A percentile compares a stretch with the other conserved stretches of the same genome.
These are phyloP conservation scores for Pristionchus fissidentatus DNA, from an alignment of 2,888 invertebrate species.

Conservation along the genomic window DNA sequence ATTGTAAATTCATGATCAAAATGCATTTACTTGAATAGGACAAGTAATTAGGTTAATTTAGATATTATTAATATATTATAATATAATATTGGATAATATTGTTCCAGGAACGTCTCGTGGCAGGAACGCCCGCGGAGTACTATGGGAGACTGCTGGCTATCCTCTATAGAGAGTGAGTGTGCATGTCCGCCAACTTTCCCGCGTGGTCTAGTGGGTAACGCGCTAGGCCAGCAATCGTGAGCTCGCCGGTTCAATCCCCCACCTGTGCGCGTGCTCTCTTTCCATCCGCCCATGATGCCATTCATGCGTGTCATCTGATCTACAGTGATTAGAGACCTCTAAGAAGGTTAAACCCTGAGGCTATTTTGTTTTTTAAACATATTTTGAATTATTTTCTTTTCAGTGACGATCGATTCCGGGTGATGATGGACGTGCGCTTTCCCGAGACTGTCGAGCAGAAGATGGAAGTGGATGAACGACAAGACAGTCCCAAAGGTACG, in stretches of 20 bases:
- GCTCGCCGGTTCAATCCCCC: constrained; percentile 32
- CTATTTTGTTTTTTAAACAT: constrained; percentile 14
- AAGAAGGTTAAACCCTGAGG: constrained; percentile 47
- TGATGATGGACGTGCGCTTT: constrained; percentile 6
- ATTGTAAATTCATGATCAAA: background rate
- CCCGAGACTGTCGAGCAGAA: constrained; percentile 2
- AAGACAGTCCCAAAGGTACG: background rate
- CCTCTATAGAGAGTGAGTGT: constrained; percentile 53
- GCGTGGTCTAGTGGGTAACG: constrained; percentile 28
- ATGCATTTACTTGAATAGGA: background rate
- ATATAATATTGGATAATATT: background rate
- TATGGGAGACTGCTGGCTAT: constrained; percentile 52
- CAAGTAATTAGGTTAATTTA: background rate
- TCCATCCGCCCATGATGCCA: constrained; percentile 48
- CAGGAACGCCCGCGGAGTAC: constrained; percentile 55
- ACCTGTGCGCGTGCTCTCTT: background rate
- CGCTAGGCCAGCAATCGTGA: background rate
- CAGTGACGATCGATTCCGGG: constrained; percentile 24
- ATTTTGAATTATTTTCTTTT: background rate
- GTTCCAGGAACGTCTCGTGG: constrained; percentile 40
- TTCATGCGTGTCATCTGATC: constrained; percentile 58
- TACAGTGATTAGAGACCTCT: constrained; percentile 51
- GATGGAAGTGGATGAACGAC: constrained; percentile 7
- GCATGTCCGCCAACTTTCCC: background rate
- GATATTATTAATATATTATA: background rate